These are phyloP conservation scores for Pocillopora grandis DNA, from an alignment of 92 coral and sea anemone genomes.

Conservation along the genomic window DNA sequence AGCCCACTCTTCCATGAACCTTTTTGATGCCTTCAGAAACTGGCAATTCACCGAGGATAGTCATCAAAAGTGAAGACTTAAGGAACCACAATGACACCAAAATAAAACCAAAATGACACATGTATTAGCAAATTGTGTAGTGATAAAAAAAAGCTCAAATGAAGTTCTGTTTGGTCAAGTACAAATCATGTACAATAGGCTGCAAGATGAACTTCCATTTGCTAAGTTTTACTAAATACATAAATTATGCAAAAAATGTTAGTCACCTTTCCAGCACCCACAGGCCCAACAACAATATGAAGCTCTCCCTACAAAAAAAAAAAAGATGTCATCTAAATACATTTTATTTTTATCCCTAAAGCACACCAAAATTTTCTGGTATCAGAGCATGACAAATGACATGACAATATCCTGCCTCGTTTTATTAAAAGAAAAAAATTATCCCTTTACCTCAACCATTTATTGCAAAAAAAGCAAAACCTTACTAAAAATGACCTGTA, in stretches of 20 bases:
- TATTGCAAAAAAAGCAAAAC: too few relatives aligned
- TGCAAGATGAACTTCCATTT: not conserved
- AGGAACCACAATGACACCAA: constrained; percentile 6
- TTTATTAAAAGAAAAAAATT: too few relatives aligned
- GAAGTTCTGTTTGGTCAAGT: not conserved
- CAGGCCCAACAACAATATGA: constrained; percentile 89
- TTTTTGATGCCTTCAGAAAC: constrained; percentile 66
- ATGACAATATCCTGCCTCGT: too few relatives aligned
- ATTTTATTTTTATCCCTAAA: too few relatives aligned
- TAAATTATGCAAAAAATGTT: not conserved
- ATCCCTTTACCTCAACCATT: too few relatives aligned
- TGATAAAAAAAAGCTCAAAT: not conserved
- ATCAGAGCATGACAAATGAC: too few relatives aligned
- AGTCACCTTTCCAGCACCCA: constrained; percentile 93
- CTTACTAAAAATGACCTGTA: too few relatives aligned
- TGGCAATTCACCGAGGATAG: constrained; percentile 84
- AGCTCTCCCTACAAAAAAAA: constrained; percentile 78
- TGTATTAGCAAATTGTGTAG: not conserved
- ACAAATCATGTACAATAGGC: not conserved
- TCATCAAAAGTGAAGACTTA: constrained; percentile 86
- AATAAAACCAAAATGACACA: not conserved
- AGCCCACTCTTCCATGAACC: constrained; percentile 79
- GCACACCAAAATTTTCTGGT: too few relatives aligned
- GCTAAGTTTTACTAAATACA: too few relatives aligned
- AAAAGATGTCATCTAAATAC: too few relatives aligned